phyloP scores from a whole-genome alignment of 2,113 vertebrate species.

The Microtus richardsoni region DNA sequence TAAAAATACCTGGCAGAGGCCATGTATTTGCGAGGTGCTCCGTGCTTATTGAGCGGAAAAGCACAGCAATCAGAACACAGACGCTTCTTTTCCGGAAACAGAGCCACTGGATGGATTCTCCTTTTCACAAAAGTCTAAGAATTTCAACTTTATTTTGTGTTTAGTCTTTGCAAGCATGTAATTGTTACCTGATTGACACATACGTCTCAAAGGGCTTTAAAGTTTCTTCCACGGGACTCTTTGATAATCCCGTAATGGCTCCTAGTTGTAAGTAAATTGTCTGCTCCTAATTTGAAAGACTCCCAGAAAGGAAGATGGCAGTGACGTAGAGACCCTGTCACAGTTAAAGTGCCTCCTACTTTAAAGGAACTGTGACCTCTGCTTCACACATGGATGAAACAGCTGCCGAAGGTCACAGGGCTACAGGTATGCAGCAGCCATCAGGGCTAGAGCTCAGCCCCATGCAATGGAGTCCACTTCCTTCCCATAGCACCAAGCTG shows the following conservation, averaged over 20 bases:
- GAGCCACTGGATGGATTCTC: neutral
- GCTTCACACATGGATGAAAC: neutral
- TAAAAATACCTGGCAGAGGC: neutral
- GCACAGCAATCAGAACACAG: neutral
- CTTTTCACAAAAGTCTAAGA: neutral
- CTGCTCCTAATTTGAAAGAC: neutral
- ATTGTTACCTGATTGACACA: neutral
- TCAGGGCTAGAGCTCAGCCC: neutral
- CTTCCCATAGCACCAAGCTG: neutral
- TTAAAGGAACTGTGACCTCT: neutral
- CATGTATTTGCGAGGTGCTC: neutral
- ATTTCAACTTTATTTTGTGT: neutral
- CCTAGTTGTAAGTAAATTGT: neutral
- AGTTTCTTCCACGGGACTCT: neutral
- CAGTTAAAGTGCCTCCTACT: neutral
- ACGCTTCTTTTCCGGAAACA: neutral
- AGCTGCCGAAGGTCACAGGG: neutral
- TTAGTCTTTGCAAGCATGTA: neutral
- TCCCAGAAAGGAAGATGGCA: neutral
- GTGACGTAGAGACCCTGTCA: neutral
- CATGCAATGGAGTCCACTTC: rapidly evolving
- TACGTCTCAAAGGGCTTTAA: neutral
- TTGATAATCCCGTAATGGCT: neutral
- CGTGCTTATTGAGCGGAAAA: neutral
- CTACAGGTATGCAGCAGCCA: neutral